A percentile compares a stretch with the other conserved stretches of the same genome.
These are phyloP conservation scores for Fulica atra DNA, from an alignment of 2,113 vertebrate genomes.

Conservation along the genomic window DNA sequence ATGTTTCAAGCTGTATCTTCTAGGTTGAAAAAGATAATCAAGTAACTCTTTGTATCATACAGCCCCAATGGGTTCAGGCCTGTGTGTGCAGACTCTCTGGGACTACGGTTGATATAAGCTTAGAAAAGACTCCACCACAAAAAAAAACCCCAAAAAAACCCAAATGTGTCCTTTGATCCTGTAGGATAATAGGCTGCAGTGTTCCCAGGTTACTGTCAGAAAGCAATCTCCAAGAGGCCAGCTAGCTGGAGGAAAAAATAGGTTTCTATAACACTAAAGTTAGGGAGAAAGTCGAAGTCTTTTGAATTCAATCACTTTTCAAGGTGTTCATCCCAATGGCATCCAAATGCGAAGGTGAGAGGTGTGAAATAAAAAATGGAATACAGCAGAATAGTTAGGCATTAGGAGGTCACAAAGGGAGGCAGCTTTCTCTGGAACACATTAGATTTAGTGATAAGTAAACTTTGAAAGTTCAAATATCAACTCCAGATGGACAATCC, in stretches of 20 bases:
- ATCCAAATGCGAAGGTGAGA: slow-evolving; percentile 37
- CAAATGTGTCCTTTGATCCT: slow-evolving; percentile 25
- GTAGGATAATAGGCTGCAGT: slow-evolving; percentile 13
- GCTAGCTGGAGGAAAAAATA: slow-evolving; percentile 36
- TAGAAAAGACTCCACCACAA: neutral
- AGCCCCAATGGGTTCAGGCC: neutral
- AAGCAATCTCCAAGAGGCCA: slow-evolving; percentile 48
- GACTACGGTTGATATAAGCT: neutral
- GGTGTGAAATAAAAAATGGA: slow-evolving; percentile 39
- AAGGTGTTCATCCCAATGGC: neutral
- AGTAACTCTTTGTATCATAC: neutral
- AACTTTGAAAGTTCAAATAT: slow-evolving; percentile 23
- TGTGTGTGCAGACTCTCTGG: neutral
- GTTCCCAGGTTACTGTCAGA: slow-evolving; percentile 17
- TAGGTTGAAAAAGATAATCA: slow-evolving; percentile 1
- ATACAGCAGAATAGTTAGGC: slow-evolving; percentile 5
- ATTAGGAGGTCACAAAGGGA: slow-evolving; percentile 9
- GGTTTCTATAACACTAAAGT: slow-evolving; percentile 33
- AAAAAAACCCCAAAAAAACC: neutral
- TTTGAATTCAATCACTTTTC: slow-evolving; percentile 42
- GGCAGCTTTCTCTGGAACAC: slow-evolving; percentile 6
- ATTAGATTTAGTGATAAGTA: slow-evolving; percentile 7
- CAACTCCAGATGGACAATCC: neutral
- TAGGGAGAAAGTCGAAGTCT: neutral
- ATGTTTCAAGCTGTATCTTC: neutral